A percentile compares a stretch with the other conserved stretches of the same genome.
These are phyloP conservation scores for Anableps anableps DNA, from an alignment of 2,797 vertebrate genomes.

Conservation along the genomic window DNA sequence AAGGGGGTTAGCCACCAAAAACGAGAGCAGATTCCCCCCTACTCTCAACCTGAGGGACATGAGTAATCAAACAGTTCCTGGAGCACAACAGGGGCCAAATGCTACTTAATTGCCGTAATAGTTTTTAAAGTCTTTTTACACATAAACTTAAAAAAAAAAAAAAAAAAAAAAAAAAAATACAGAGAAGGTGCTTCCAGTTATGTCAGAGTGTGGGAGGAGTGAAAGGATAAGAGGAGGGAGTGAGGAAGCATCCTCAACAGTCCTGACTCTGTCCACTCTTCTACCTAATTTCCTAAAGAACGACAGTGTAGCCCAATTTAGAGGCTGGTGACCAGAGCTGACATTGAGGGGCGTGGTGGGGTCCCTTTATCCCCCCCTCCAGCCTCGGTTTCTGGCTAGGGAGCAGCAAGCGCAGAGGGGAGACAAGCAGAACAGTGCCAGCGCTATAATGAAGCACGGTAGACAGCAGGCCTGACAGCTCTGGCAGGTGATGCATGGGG, in stretches of 20 bases:
- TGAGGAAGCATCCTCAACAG: conserved; percentile 74
- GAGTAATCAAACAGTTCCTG: conserved; percentile 91
- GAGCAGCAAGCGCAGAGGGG: conserved; percentile 71
- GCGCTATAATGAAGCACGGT: conserved; percentile 90
- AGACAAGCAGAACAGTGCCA: conserved; percentile 84
- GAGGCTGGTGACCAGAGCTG: conserved; percentile 81
- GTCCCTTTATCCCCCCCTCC: conserved; percentile 65
- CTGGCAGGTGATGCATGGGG: conserved; percentile 95
- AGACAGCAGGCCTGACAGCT: conserved; percentile 91
- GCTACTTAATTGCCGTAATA: conserved; percentile 95
- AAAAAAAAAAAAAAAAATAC: conserved; percentile 78
- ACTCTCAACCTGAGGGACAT: conserved; percentile 85
- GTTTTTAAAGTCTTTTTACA: conserved; percentile 94
- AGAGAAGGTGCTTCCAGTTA: conserved; percentile 31
- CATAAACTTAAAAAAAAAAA: conserved; percentile 74
- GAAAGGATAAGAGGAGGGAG: conserved; percentile 80
- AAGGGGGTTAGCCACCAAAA: conserved; percentile 82
- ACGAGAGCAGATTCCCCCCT: conserved; percentile 85
- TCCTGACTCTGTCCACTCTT: conserved; percentile 67
- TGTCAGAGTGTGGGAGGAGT: conserved; percentile 70
- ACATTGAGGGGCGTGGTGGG: conserved; percentile 88
- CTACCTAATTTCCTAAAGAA: conserved; percentile 83
- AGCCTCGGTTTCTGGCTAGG: conserved; percentile 73
- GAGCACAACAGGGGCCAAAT: conserved; percentile 86
- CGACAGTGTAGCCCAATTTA: conserved; percentile 85